Base-by-base conservation (phyloP, 1,140 invertebrate genomes). In the Anastrepha obliqua region DNA sequence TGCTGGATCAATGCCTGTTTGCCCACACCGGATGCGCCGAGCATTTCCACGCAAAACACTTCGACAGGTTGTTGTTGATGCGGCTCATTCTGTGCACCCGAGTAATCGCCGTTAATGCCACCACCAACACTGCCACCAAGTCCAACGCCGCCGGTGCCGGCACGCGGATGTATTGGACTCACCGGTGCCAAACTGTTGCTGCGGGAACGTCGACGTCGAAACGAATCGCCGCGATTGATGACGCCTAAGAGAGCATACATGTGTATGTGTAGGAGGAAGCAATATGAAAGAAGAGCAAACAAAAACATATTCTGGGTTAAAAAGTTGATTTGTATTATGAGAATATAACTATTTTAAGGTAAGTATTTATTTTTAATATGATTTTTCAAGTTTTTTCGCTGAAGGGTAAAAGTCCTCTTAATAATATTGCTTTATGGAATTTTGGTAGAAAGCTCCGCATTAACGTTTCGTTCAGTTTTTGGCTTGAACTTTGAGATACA, bases 1-100 rank as follows among this genome's bases (percentile, higher is more conserved):
- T 99, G 98, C 89, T 97, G 97, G 89, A 98, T 96, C 2, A 99
- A 95, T 17, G 98, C 96, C 1, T 98, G 97, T 94, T 98, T 99
- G 29, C 98, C 98, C 8, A 98, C 98, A 0, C 97, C 98, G 7
- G 96, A 95, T 0, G 97, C 95, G 0, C 98, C 98, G 6, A 98
- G 93, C 94, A 99, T 96, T 9, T 97, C 96, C 0, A 99, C 97
- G 1, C 95, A 94, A 93, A 97, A 97, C 29, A 95, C 94, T 20
- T 95, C 95, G 44, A 95, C 94, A 17, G 89, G 90, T 87, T 91
- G 89, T 44, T 87, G 88, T 81, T 89, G 89, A 62, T 91, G 90
- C 81, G 88, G 89, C 86, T 88, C 89, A 42, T 78, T 64, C 47
- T 78, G 67, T 42, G 89, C 74, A 87, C 86, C 92, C 42, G 89